These are phyloP conservation scores for Hoplias malabaricus DNA, from an alignment of 2,113 vertebrate species.

Conservation along the genomic window DNA sequence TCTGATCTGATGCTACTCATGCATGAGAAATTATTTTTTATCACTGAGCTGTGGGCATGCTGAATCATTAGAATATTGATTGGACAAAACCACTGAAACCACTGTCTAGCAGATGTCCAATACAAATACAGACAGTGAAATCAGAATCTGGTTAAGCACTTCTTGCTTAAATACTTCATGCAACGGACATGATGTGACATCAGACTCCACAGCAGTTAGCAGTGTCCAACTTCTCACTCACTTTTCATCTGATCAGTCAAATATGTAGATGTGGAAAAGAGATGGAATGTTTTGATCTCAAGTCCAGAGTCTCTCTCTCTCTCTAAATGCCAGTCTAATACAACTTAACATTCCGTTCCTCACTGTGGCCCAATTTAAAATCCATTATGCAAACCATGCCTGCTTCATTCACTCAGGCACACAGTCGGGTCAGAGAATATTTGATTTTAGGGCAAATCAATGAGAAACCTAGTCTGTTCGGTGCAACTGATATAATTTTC, in stretches of 20 bases:
- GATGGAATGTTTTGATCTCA: slow-evolving; percentile 5
- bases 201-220: slow-evolving; percentile 23
- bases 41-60: background rate
- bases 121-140: background rate
- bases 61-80: background rate
- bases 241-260: slow-evolving; percentile 14
- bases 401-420: slow-evolving; percentile 40
- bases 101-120: background rate
- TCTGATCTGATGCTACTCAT: too few relatives aligned
- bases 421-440: slow-evolving; percentile 27
- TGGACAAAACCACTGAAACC: background rate
- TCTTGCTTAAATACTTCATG: slow-evolving; percentile 25
- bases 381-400: slow-evolving; percentile 44
- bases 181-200: slow-evolving; percentile 3
- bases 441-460: slow-evolving; percentile 42
- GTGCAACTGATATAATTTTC: slow-evolving; percentile 26
- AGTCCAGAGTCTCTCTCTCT: slow-evolving; percentile 6
- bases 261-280: slow-evolving; percentile 9
- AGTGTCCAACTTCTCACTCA: background rate
- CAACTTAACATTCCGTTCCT: slow-evolving; percentile 33
- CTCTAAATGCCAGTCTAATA: slow-evolving; percentile 29
- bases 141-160: slow-evolving; percentile 5
- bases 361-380: slow-evolving; percentile 44
- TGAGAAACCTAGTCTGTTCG: slow-evolving; percentile 16
- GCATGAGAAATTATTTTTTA: background rate